A percentile compares a stretch with the other conserved stretches of the same genome.
Evolutionary conservation across 2,797 vertebrate species (phyloP).

Genomic region (Triplophysa yarkandensis): DNA sequence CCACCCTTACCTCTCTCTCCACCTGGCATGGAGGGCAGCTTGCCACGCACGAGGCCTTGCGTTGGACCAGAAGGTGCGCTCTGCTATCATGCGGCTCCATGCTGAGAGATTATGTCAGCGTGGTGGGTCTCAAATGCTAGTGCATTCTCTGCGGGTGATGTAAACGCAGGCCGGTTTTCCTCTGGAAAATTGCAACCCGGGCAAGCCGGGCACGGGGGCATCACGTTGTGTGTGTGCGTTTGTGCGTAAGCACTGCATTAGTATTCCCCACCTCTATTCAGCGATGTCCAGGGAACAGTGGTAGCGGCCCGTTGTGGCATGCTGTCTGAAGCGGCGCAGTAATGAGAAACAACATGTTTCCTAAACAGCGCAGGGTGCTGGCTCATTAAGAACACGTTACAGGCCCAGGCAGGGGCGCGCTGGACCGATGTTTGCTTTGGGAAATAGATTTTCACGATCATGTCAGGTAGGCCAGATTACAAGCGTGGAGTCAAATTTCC

Average conservation of each 20-base stretch:
- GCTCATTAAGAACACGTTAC: constrained; percentile 53
- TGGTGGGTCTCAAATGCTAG: constrained; percentile 57
- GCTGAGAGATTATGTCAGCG: constrained; percentile 59
- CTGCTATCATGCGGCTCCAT: constrained; percentile 46
- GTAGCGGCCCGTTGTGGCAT: constrained; percentile 52
- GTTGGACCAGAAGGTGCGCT: constrained; percentile 66
- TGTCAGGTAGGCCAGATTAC: not conserved
- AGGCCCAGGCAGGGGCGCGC: constrained; percentile 35
- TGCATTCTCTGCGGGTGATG: constrained; percentile 45
- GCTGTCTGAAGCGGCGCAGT: constrained; percentile 50
- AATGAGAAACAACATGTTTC: constrained; percentile 62
- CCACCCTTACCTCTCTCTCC: constrained; percentile 35
- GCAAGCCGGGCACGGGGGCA: constrained; percentile 30
- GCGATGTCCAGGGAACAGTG: constrained; percentile 55
- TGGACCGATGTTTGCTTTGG: constrained; percentile 32
- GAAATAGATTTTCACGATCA: constrained; percentile 9
- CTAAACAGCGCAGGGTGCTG: constrained; percentile 52
- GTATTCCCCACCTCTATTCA: constrained; percentile 54
- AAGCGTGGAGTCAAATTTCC: not conserved
- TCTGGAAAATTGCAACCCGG: constrained; percentile 33
- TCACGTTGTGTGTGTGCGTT: constrained; percentile 9
- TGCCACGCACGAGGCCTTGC: constrained; percentile 57
- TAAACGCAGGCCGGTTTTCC: constrained; percentile 7
- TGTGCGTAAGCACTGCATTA: constrained; percentile 26
- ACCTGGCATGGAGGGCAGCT: constrained; percentile 60